phyloP scores from a whole-genome alignment of 1,140 invertebrate genomes.

The Drosophila orosa region DNA sequence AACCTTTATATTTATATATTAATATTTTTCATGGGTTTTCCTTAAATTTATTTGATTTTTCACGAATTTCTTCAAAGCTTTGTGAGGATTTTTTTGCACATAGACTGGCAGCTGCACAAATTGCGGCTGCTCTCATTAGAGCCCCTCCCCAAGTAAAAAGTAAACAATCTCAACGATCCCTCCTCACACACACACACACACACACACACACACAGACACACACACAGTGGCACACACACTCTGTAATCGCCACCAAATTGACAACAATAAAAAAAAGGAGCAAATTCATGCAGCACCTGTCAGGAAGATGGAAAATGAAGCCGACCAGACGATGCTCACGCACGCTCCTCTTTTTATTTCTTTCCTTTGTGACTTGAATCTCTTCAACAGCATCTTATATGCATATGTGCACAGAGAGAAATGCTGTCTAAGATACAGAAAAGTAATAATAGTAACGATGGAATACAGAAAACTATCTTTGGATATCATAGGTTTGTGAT shows the following conservation, averaged over 20 bases:
- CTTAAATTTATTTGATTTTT: background rate
- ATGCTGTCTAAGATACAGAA: background rate
- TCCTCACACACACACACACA: background rate
- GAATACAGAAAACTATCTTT: fast-evolving
- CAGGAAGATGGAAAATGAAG: constrained; percentile 50
- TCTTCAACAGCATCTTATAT: constrained; percentile 28
- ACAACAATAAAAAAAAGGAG: constrained; percentile 67
- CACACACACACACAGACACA: constrained; percentile 1
- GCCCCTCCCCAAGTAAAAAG: constrained; percentile 23
- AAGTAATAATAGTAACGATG: too few relatives aligned
- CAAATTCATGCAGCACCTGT: constrained; percentile 63
- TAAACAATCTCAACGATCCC: constrained; percentile 30
- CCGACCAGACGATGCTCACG: constrained; percentile 48
- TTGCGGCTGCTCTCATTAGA: constrained; percentile 40
- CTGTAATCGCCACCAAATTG: constrained; percentile 73
- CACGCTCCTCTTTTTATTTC: constrained; percentile 42
- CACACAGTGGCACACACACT: constrained; percentile 28
- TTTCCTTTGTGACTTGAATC: constrained; percentile 41
- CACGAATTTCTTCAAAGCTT: background rate
- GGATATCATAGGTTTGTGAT: too few relatives aligned
- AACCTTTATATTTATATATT: too few relatives aligned
- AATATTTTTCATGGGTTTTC: background rate
- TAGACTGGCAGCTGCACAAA: constrained; percentile 27
- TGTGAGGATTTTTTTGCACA: background rate
- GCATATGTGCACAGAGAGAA: constrained; percentile 10